Evolutionary conservation across 2,888 invertebrate species (phyloP), one percentile per base, ranked within the genome.

Genomic region (Limenitis camilla): DNA sequence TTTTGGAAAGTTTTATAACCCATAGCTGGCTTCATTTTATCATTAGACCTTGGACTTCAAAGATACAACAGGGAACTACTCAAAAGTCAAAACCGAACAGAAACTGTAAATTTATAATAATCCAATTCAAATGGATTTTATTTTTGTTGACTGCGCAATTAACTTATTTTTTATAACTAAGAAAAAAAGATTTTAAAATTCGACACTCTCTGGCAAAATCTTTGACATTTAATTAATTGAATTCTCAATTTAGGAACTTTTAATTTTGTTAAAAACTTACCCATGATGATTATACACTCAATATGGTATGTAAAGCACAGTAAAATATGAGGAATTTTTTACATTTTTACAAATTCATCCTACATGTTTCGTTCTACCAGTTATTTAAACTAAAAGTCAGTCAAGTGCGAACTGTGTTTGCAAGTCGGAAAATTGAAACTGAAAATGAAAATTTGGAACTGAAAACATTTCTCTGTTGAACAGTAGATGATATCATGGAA

Each of bases 371-470:
- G 58, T 60, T 60, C 45, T 42, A 52, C 40, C 48, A 47, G 49
- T 47, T 42, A 49, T 52, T 55, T 58, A 48, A 48, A 49, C 55
- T 54, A 52, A 52, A 51, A 54, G 44, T 39, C 60, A 58, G 55
- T 60, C 58, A 56, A 58, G 54, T 58, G 58, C 52, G 52, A 58
- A 49, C 45, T 58, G 44, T 40, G 49, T 50, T 60, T 55, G 52
- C 50, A 54, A 45, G 39, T 52, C 48, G 54, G 50, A 49, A 60
- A 58, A 58, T 60, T 60, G 56, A 60, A 60, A 60, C 50, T 47
- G 58, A 56, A 58, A 60, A 60, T 58, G 58, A 60, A 60, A 60
- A 56, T 56, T 58, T 60, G 53, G 56, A 47, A 43, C 40, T 52
- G 50, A 40, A 56, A 52, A 48, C 45, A 38, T 27, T 52, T 41